Percentiles rank a stretch among this genome's conserved stretches.
Conservation (phyloP, 1,140 invertebrate species). For the Listronotus bonariensis region DNA sequence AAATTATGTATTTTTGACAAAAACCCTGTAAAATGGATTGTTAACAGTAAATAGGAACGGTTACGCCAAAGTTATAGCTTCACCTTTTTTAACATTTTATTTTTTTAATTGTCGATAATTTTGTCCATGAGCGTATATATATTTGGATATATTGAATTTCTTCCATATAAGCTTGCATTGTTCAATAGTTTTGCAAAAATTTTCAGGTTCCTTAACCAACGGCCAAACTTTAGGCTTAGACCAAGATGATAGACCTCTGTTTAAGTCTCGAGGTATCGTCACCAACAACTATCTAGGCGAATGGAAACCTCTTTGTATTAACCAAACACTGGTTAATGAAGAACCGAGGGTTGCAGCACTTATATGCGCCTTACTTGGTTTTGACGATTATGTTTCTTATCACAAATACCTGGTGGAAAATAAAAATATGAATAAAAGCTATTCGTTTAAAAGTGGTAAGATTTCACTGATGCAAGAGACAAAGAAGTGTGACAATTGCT, state of each 20-base stretch:
- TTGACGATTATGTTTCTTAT: conserved; percentile 55
- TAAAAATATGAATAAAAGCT: conserved; percentile 29
- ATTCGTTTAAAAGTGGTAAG: not conserved
- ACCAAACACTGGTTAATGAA: conserved; percentile 47
- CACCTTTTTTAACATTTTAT: no score
- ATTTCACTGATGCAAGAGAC: not conserved
- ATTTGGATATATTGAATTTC: no score
- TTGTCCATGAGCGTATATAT: no score
- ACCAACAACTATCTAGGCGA: conserved; percentile 60
- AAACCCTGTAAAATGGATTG: no score
- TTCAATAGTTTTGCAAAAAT: not conserved
- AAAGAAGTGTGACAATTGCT: conserved; percentile 31
- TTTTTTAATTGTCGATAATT: no score
- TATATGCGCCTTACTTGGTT: conserved; percentile 67
- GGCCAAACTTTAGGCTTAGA: conserved; percentile 64
- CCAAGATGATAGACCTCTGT: conserved; percentile 61
- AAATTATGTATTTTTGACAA: no score
- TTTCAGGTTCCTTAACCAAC: conserved; percentile 68
- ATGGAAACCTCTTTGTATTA: conserved; percentile 67
- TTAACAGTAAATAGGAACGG: no score
- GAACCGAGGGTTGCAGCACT: conserved; percentile 54
- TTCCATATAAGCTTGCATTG: no score
- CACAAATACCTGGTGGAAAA: conserved; percentile 38
- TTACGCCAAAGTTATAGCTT: no score
- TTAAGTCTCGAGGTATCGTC: conserved; percentile 65